A percentile compares a stretch with the other conserved stretches of the same genome.
Conservation (phyloP, 2,888 invertebrate genomes). For the Volucella bombylans region DNA sequence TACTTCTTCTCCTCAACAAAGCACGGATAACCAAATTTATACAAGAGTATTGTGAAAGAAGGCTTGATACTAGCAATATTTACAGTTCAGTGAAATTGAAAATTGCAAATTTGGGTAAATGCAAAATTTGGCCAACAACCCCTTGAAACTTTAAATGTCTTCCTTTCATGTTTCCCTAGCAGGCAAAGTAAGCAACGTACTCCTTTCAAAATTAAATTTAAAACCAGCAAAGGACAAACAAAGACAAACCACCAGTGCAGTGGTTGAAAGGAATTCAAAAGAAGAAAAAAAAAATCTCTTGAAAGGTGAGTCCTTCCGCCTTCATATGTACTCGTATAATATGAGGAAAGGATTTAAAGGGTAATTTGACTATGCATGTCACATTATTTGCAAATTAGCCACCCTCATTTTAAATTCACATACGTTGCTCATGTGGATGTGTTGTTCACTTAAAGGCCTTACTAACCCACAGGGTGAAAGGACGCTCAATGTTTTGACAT, state of each 20-base stretch:
- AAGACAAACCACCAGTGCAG: slow-evolving; percentile 54
- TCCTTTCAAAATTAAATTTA: slow-evolving; percentile 66
- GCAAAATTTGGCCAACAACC: slow-evolving; percentile 46
- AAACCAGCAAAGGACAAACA: slow-evolving; percentile 71
- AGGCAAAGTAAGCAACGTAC: slow-evolving; percentile 13
- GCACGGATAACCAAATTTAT: slow-evolving; percentile 32
- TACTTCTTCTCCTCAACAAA: slow-evolving; percentile 19
- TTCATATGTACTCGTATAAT: slow-evolving; percentile 36
- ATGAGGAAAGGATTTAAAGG: slow-evolving; percentile 59
- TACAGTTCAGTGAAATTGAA: slow-evolving; percentile 71
- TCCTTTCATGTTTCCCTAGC: slow-evolving; percentile 54
- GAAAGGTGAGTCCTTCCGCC: slow-evolving; percentile 60
- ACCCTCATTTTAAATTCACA: slow-evolving; percentile 24
- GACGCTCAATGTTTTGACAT: slow-evolving; percentile 69
- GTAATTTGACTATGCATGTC: slow-evolving; percentile 74
- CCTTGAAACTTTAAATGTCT: slow-evolving; percentile 63
- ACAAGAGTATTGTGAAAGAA: background rate
- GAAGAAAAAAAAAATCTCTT: slow-evolving; percentile 31
- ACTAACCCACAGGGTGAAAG: slow-evolving; percentile 57
- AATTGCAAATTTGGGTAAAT: slow-evolving; percentile 69
- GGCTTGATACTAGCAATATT: slow-evolving; percentile 32
- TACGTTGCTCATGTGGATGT: slow-evolving; percentile 14
- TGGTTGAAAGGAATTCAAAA: slow-evolving; percentile 17
- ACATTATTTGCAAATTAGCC: slow-evolving; percentile 74
- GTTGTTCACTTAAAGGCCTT: slow-evolving; percentile 56